Evolutionary conservation across 2,797 vertebrate genomes (phyloP).

Genomic region (Ctenosaura bakeri): DNA sequence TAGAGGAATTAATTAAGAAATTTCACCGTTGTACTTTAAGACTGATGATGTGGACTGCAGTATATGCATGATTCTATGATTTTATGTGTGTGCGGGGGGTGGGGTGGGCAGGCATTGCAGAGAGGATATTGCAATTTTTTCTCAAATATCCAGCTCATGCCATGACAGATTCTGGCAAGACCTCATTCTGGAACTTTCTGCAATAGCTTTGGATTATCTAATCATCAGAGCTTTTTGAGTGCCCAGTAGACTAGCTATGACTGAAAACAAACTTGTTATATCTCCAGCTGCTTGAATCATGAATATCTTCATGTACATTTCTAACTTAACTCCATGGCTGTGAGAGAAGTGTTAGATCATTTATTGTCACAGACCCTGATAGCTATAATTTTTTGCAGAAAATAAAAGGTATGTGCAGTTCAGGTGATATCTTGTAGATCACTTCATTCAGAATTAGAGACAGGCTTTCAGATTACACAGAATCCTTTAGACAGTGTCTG

Average conservation of each 20-base stretch:
- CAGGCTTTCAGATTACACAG: not conserved
- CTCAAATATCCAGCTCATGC: not conserved
- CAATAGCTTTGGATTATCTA: not conserved
- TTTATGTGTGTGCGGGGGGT: no score
- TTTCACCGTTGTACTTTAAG: accelerated
- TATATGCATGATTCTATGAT: no score
- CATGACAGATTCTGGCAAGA: not conserved
- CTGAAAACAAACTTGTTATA: not conserved
- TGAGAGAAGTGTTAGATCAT: not conserved
- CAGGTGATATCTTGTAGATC: not conserved
- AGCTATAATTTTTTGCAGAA: not conserved
- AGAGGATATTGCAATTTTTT: not conserved
- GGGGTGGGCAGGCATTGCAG: not conserved
- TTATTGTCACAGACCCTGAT: not conserved
- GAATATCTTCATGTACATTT: not conserved
- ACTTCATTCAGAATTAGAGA: not conserved
- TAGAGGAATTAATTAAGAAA: not conserved
- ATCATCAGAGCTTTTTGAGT: accelerated
- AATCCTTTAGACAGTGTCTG: not conserved
- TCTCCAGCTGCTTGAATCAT: not conserved
- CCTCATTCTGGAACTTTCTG: not conserved
- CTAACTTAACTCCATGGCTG: not conserved
- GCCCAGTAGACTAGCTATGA: conserved; percentile 16
- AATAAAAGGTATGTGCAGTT: not conserved
- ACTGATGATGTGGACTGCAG: not conserved